Percentiles rank a stretch among this genome's conserved stretches.
phyloP scores from a whole-genome alignment of 2,888 invertebrate genomes.

The Apamea monoglypha region DNA sequence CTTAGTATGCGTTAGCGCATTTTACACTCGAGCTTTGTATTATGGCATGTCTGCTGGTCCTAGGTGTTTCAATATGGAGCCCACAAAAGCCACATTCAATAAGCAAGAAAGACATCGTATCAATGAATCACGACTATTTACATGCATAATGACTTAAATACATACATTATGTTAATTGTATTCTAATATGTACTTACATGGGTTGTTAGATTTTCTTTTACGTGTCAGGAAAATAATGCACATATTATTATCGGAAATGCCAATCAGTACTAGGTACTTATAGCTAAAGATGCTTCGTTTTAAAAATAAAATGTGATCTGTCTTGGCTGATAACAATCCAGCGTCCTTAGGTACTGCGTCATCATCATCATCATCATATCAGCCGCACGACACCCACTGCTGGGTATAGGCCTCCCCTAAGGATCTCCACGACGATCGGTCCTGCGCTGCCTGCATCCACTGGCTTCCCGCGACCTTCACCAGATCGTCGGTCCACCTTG shows the following conservation, averaged over 20 bases:
- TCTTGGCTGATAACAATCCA: neutral
- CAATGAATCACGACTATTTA: constrained; percentile 63
- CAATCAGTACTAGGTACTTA: neutral
- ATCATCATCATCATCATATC: too few relatives aligned
- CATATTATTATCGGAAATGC: constrained; percentile 13
- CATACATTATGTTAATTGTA: constrained; percentile 59
- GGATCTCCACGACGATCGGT: too few relatives aligned
- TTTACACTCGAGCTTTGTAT: neutral
- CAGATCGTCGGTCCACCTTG: too few relatives aligned
- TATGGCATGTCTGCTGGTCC: constrained; percentile 7
- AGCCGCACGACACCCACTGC: too few relatives aligned
- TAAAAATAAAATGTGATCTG: neutral
- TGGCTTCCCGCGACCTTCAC: too few relatives aligned
- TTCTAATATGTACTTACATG: constrained; percentile 40
- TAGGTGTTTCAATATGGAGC: constrained; percentile 17
- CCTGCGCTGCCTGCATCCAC: too few relatives aligned
- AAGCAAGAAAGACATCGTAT: constrained; percentile 38
- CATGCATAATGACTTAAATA: constrained; percentile 52
- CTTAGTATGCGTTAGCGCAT: constrained; percentile 20
- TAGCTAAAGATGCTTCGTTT: neutral
- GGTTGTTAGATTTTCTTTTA: constrained; percentile 34
- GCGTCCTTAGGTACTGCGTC: too few relatives aligned
- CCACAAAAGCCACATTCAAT: constrained; percentile 32
- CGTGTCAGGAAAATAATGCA: constrained; percentile 20
- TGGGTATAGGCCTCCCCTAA: too few relatives aligned